phyloP scores from a whole-genome alignment of 1,140 invertebrate genomes.

The Popillia japonica region DNA sequence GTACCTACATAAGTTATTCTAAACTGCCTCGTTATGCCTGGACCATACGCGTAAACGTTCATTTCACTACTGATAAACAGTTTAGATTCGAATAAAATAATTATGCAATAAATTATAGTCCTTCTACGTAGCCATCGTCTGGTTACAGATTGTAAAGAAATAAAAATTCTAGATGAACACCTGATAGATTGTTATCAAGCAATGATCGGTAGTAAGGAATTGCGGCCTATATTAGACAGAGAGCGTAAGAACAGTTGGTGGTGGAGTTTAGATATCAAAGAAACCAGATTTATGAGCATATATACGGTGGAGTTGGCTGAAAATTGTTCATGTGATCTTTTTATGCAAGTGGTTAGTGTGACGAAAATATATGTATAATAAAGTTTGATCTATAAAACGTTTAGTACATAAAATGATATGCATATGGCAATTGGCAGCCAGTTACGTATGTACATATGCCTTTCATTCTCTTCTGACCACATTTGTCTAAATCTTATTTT shows the following conservation, averaged over 20 bases:
- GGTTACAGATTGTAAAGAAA: background rate
- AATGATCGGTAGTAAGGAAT: background rate
- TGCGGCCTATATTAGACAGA: background rate
- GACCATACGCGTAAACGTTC: background rate
- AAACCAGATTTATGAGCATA: background rate
- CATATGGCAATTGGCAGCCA: too few relatives aligned
- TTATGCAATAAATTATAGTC: background rate
- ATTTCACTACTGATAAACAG: background rate
- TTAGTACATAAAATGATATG: too few relatives aligned
- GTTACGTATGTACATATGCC: too few relatives aligned
- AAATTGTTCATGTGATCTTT: too few relatives aligned
- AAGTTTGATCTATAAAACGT: too few relatives aligned
- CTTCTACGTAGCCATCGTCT: background rate
- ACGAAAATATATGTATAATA: too few relatives aligned
- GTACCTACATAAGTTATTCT: background rate
- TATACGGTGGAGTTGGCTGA: background rate
- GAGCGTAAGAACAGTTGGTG: background rate
- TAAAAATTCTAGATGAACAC: conserved; percentile 6
- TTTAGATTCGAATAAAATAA: conserved; percentile 16
- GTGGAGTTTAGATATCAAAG: background rate
- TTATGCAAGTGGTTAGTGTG: too few relatives aligned
- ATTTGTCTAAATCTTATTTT: too few relatives aligned
- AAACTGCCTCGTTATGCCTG: background rate
- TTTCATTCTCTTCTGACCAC: too few relatives aligned
- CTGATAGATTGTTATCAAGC: background rate